Base-by-base conservation (phyloP, 2,113 vertebrate genomes). In the Nothobranchius kuhntae region DNA sequence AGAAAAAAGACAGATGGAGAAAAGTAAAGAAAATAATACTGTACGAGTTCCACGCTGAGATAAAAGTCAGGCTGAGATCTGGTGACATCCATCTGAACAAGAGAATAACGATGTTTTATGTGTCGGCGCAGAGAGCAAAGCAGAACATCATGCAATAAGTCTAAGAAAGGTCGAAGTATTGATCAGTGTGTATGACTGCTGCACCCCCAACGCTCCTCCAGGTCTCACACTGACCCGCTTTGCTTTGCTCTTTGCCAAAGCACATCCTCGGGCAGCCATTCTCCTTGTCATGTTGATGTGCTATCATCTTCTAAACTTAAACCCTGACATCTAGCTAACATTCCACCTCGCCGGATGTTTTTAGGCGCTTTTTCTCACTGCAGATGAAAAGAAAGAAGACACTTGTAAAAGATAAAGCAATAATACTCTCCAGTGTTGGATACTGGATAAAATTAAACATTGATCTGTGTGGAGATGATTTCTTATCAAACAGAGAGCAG, bases 141-240 rank as follows among this genome's bases (percentile, higher is more conserved):
- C 66, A 74, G 51, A 69, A 64, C 65, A 70, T 75, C 68, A 61
- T 64, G 78, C 82, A 86, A 91, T 88, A 86, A 81, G 68, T 80
- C 71, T 73, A 61, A 67, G 71, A 90, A 90, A 91, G 91, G 89
- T 91, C 75, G 46, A 44, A 0, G 62, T 85, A 91, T 92, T 73
- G 92, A 92, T 90, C 72, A 57, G 75, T 12, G 30, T 65, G 54
- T 53, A 53, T 80, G 76, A 75, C 85, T 77, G 54, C 78, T 81
- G 75, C 76, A 73, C 68, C 81, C 78, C 77, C 75, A 78, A 75
- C 64, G 64, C 70, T 59, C 62, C 73, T 83, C 35, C 1, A 9
- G n/a, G 15, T 74, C 58, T 59, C 4, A 65, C 42, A 30, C 65
- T 72, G 75, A 85, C 78, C 74, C 13, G 8, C 26, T 65, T 78